Evolutionary conservation across 2,113 vertebrate species (phyloP).

Genomic region (Synodontis membranacea): DNA sequence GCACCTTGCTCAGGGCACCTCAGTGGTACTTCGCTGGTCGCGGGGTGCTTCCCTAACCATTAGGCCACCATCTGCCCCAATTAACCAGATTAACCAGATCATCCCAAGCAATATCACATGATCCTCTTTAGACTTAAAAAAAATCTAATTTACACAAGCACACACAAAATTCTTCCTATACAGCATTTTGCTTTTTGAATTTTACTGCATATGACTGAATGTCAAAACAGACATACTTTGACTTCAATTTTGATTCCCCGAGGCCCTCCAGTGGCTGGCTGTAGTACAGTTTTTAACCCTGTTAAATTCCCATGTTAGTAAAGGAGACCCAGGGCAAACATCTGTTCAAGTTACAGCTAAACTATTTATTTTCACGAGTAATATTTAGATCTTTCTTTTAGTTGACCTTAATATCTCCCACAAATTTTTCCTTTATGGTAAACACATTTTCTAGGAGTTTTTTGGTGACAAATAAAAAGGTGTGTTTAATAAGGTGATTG

Average conservation of each 20-base stretch:
- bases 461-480: neutral
- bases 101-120: too few relatives aligned
- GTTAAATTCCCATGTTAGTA: neutral
- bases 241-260: too few relatives aligned
- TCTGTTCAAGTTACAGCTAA: too few relatives aligned
- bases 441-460: neutral
- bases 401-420: neutral
- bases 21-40: too few relatives aligned
- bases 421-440: neutral
- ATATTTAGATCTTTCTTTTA: neutral
- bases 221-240: neutral
- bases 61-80: too few relatives aligned
- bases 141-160: too few relatives aligned
- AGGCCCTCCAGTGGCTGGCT: neutral
- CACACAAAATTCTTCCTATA: too few relatives aligned
- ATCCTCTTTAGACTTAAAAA: too few relatives aligned
- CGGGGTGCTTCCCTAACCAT: too few relatives aligned
- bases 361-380: neutral
- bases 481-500: neutral
- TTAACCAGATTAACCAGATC: too few relatives aligned
- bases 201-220: neutral
- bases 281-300: neutral
- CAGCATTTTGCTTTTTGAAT: too few relatives aligned
- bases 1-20: too few relatives aligned
- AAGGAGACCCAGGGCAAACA: neutral